phyloP scores from a whole-genome alignment of 2,113 vertebrate species.

The Gambusia holbrooki region DNA sequence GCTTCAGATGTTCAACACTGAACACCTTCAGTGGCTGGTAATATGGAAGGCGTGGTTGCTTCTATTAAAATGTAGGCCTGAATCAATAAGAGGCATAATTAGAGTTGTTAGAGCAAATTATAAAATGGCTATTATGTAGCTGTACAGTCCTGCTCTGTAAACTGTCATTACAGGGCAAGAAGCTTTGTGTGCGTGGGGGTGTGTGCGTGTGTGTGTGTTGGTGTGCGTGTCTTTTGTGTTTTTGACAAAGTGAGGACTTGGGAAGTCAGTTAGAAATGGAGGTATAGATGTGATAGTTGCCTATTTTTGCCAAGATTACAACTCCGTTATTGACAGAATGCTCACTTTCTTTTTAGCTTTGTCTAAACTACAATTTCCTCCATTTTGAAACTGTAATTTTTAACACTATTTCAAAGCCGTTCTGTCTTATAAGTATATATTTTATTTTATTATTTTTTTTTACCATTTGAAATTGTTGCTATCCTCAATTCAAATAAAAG shows the following conservation, averaged over 20 bases:
- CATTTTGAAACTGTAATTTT: constrained; percentile 73
- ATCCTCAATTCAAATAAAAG: constrained; percentile 37
- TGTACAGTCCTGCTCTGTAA: constrained; percentile 96
- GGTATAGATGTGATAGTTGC: constrained; percentile 90
- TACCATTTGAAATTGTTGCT: constrained; percentile 51
- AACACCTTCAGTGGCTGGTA: constrained; percentile 98
- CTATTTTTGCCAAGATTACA: constrained; percentile 95
- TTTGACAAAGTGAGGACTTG: constrained; percentile 60
- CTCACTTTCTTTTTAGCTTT: constrained; percentile 92
- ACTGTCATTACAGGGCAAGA: constrained; percentile 92
- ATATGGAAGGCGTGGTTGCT: constrained; percentile 97
- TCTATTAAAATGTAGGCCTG: constrained; percentile 98
- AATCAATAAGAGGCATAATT: constrained; percentile 99
- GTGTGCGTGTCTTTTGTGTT: constrained; percentile 4
- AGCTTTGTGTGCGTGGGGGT: constrained; percentile 84
- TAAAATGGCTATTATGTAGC: constrained; percentile 97
- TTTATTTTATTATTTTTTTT: background rate
- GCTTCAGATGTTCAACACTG: constrained; percentile 96
- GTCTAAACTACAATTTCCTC: constrained; percentile 95
- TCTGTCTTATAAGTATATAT: constrained; percentile 17
- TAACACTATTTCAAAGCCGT: constrained; percentile 51
- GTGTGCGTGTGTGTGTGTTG: constrained; percentile 73
- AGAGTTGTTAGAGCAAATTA: constrained; percentile 99
- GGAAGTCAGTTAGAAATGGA: constrained; percentile 61
- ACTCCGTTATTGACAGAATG: constrained; percentile 95